These are phyloP conservation scores for Diploscapter pachys DNA, from an alignment of 1,140 invertebrate genomes.

Conservation along the genomic window DNA sequence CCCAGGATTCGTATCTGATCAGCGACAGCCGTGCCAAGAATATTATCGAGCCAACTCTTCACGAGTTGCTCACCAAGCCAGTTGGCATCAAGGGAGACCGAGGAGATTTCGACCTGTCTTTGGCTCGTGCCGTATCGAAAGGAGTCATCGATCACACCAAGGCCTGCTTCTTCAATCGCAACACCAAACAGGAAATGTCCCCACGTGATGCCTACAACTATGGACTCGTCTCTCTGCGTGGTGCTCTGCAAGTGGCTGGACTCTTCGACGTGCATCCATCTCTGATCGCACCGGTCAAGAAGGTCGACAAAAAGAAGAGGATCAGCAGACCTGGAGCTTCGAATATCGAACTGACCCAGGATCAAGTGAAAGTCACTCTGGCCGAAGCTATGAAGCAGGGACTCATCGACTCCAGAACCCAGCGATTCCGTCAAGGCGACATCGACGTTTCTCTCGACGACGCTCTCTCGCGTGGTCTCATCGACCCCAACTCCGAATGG, in stretches of 20 bases:
- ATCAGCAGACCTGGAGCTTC: constrained; percentile 63
- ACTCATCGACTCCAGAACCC: constrained; percentile 74
- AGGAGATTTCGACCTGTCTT: constrained; percentile 70
- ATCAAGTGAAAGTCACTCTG: constrained; percentile 69
- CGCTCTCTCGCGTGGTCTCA: constrained; percentile 67
- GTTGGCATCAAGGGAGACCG: constrained; percentile 73
- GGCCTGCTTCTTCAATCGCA: constrained; percentile 77
- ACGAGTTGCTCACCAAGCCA: constrained; percentile 76
- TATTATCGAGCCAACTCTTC: constrained; percentile 67
- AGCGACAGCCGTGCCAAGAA: constrained; percentile 62
- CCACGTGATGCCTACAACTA: constrained; percentile 79
- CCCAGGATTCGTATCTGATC: constrained; percentile 72
- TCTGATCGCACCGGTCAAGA: constrained; percentile 61
- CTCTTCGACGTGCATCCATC: constrained; percentile 56
- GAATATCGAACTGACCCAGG: constrained; percentile 54
- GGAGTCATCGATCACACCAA: constrained; percentile 78
- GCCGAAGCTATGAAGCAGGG: constrained; percentile 74
- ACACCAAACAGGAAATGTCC: constrained; percentile 73
- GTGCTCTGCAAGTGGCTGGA: constrained; percentile 68
- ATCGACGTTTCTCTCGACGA: constrained; percentile 74
- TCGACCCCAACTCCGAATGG: constrained; percentile 59
- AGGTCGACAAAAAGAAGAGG: constrained; percentile 76
- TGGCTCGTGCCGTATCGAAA: constrained; percentile 79
- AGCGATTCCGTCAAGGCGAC: constrained; percentile 76
- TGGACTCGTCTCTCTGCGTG: constrained; percentile 79